A percentile compares a stretch with the other conserved stretches of the same genome.
Evolutionary conservation across 2,888 invertebrate genomes (phyloP).

Genomic region (Leucoma salicis): DNA sequence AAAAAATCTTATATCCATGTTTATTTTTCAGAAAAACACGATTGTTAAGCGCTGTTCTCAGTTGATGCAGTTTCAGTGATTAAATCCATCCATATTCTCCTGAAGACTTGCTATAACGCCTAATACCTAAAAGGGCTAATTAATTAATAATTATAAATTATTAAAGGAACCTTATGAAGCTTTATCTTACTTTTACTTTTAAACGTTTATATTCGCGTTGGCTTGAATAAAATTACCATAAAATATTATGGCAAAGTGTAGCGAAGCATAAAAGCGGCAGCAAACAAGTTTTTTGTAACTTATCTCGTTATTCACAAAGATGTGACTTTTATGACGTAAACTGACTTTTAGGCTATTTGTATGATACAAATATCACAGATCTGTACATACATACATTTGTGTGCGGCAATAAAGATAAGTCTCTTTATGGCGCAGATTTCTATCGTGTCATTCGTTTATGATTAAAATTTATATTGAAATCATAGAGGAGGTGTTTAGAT

Average conservation of each 20-base stretch:
- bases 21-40: too few species aligned
- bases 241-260: conserved; percentile 64
- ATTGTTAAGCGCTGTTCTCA: too few species aligned
- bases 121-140: too few species aligned
- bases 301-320: conserved; percentile 72
- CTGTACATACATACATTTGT: conserved; percentile 46
- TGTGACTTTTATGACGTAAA: conserved; percentile 73
- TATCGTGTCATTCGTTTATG: conserved; percentile 42
- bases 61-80: too few species aligned
- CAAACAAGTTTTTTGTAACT: conserved; percentile 67
- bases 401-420: conserved; percentile 40
- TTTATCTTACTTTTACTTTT: too few species aligned
- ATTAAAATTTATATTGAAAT: conserved; percentile 19
- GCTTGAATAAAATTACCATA: conserved; percentile 68
- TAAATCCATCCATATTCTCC: too few species aligned
- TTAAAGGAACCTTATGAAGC: too few species aligned
- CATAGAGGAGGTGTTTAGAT: conserved; percentile 8
- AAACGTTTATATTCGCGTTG: conserved; percentile 46
- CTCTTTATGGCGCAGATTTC: conserved; percentile 38
- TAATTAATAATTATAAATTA: too few species aligned
- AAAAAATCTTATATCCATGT: too few species aligned
- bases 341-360: conserved; percentile 69
- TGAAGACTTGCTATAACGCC: too few species aligned
- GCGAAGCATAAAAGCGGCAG: conserved; percentile 57
- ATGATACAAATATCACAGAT: conserved; percentile 55